Evolutionary conservation across 1,140 invertebrate genomes (phyloP), one percentile per base, ranked within the genome.

Genomic region (Macrotrachela quadricornifera): DNA sequence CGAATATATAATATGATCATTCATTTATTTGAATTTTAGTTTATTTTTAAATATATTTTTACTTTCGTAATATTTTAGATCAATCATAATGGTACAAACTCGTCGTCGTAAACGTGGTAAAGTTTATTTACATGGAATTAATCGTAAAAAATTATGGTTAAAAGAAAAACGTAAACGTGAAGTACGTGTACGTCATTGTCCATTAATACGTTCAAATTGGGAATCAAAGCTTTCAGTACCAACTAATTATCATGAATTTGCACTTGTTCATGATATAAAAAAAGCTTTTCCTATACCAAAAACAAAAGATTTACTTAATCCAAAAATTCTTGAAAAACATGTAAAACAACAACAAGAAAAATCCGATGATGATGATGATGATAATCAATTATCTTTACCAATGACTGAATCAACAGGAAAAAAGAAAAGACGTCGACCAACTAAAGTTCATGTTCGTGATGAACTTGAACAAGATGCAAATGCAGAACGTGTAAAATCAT

Each of bases 171-270:
- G 21, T 30, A 30, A 30, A 30, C 21, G 21, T 30, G 21, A 30
- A 30, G 21, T 30, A 30, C 21, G 21, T 30, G 21, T 30, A 30
- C 21, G 21, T 30, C 21, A 30, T 30, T 30, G 21, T 30, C 21
- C 21, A 30, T 30, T 30, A 8, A 30, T 30, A 4, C 21, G 21
- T 30, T 30, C 21, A 30, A 30, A 30, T 40, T 53, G 51, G 51
- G 38, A 53, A 42, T 13, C 44, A 11, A 18, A 48, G 0, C 37
- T 46, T 15, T 47, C 45, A 30, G 44, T 53, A n/a, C 42, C 38
- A 47, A 42, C 45, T 6, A 53, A 53, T 40, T 53, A 53, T 47
- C 39, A 40, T 15, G 46, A 53, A 37, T 17, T 53, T 36, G 51
- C 44, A 8, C 14, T 53, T 11, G 18, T 16, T 15, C 9, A 39